Evolutionary conservation across 2,888 invertebrate species (phyloP), one percentile per base, ranked within the genome.

Genomic region (Clepsis dumicolana): DNA sequence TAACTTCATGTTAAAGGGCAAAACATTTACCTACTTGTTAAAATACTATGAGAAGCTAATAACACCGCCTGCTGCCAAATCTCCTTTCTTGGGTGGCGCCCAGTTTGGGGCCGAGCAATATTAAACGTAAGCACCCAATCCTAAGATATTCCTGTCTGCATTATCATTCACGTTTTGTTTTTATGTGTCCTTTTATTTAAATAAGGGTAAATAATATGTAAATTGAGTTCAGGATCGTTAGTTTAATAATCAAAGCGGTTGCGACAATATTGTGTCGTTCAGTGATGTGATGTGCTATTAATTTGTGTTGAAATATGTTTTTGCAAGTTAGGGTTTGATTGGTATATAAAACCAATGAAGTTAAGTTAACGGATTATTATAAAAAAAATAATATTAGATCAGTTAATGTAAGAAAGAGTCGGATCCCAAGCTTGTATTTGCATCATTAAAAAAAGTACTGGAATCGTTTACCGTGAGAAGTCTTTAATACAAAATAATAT

Each of bases 61-160:
- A 35, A 12, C 1, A 29, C 14, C 10, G 32, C 16, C n/a, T 52
- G 8, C 41, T n/a, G n/a, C n/a, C n/a, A n/a, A n/a, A n/a, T 41
- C 27, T 16, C 24, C 32, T 41, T 41, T 29, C 32, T 29, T 38
- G 29, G 60, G 29, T 63, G 63, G 63, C 63, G 57, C 50, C 35
- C 50, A 64, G 48, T n/a, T 8, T 48, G 56, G 64, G 64, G 21
- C 44, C 54, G 32, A 32, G 54, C 35, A 57, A 32, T 57, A 25
- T 29, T 48, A 57, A 50, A 25, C 18, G 24, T 18, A 50, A 57
- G 35, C 8, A 50, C 38, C 12, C 7, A 18, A 41, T 27, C 16
- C 44, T n/a, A 44, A 41, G 44, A 54, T 41, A 64, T 24, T 14
- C 35, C 35, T 21, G 27, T 48, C 24, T 0, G 44, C 50, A 50